Evolutionary conservation across 1,140 invertebrate species (phyloP), one percentile per base, ranked within the genome.

Genomic region (Bradynema listronoti): DNA sequence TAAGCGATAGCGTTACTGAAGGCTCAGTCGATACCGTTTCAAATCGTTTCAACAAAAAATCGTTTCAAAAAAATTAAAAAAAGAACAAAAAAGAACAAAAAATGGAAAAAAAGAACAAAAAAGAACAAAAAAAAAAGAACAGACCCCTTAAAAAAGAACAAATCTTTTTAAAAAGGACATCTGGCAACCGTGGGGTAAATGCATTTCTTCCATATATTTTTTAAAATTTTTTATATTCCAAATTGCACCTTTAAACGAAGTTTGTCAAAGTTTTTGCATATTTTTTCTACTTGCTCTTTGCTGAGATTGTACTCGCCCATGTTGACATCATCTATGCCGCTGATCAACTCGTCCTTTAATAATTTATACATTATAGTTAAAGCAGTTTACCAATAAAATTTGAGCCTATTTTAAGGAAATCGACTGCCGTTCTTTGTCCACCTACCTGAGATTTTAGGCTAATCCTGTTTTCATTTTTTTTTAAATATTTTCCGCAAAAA

Each of bases 291-390:
- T 34, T 59, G 22, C 49, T 72, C 63, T 14, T 72, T 57, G 14
- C 43, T 59, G 25, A 73, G 61, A 24, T 69, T 54, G 54, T 59
- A 76, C 14, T 62, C 36, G 4, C 75, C 73, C 65, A 76, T 76
- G 49, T 76, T 76, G 0, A 76, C 60, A 56, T 69, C 66, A 41
- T 77, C 73, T 7, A 76, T 51, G 51, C 41, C 39, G 30, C 22
- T 43, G 19, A 22, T 36, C 6, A 45, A 43, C 24, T 69, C 66
- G 56, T 69, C 19, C 41, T 61, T 1, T 24, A 32, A 59, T 16
- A 47, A 43, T 14, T 16, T 16, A 5, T n/a, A 0, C 24, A 25
- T 62, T 19, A 6, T 39, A 2, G 39, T 22, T 22, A 51, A 46
- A n/a, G n/a, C n/a, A n/a, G n/a, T n/a, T 7, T 55, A 45, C 50